Evolutionary conservation across 2,797 vertebrate species (phyloP), one percentile per base, ranked within the genome.

Genomic region (Amniataba percoides): DNA sequence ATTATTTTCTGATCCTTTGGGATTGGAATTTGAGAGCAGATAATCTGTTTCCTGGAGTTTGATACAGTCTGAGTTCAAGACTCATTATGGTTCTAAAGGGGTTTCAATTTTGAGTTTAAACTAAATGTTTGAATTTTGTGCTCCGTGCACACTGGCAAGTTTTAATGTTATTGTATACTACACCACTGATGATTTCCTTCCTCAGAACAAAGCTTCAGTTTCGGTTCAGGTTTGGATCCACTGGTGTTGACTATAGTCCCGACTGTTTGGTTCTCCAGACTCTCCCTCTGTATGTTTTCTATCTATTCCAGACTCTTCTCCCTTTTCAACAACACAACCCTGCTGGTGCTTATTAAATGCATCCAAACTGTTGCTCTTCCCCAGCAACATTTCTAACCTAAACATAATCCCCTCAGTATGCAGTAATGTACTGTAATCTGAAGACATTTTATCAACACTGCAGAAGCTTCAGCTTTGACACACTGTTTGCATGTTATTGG

Each of bases 281-380:
- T 23, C 27, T 53, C 58, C 46, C 46, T 42, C 59, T 70, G 36
- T 45, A 46, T 11, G 19, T 68, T 63, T 71, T 63, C 27, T 31
- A 23, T 71, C 67, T 4, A 36, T 69, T 25, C 36, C 21, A 63
- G 25, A 27, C 10, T 45, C 53, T 49, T 34, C 52, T 31, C 51
- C 55, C 36, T 45, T 66, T 66, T 43, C 53, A 45, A 19, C 19
- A 18, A 61, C 43, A 36, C 71, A 60, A 63, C n/a, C 58, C 34
- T 3, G 12, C 61, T 43, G 53, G 34, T 42, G 65, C 27, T 78
- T 70, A 69, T 84, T 74, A 56, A 27, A 27, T 27, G 27, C 2
- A 27, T 27, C 27, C 27, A 27, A 27, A 27, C 27, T 27, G 27
- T 27, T 27, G 27, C 27, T 27, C 27, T 27, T 27, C 27, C 27